Evolutionary conservation across 1,140 invertebrate genomes (phyloP).

Genomic region (Caenorhabditis tropicalis): DNA sequence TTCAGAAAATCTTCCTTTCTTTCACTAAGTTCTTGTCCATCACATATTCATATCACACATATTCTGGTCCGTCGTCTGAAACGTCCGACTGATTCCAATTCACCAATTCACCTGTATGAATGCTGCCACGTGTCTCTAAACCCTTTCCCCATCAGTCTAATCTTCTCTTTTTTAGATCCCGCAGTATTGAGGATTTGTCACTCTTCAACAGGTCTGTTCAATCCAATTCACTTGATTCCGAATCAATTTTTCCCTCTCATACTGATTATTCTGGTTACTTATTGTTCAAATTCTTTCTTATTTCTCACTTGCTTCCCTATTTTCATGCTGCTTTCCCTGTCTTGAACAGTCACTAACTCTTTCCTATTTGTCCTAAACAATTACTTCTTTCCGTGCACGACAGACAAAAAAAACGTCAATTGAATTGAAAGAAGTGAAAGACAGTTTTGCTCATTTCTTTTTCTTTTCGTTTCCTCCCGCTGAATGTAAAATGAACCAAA

Average conservation of each 20-base stretch:
- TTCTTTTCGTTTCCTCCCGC: background rate
- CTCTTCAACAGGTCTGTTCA: conserved; percentile 70
- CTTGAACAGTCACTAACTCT: background rate
- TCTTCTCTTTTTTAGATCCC: conserved; percentile 64
- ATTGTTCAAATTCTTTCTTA: background rate
- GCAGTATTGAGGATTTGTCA: conserved; percentile 71
- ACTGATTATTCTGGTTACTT: background rate
- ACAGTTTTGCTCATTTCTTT: background rate
- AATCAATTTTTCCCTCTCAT: background rate
- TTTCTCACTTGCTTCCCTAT: background rate
- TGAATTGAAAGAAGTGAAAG: background rate
- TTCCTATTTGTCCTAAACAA: background rate
- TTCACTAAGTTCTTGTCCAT: conserved; percentile 13
- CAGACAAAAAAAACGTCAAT: background rate
- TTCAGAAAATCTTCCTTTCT: background rate
- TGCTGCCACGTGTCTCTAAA: conserved; percentile 16
- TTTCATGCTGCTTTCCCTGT: conserved; percentile 11
- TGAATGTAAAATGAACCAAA: background rate
- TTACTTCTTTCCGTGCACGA: background rate
- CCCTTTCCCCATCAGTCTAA: background rate
- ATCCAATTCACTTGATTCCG: background rate
- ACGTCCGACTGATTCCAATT: conserved; percentile 13
- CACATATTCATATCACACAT: background rate
- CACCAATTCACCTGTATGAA: conserved; percentile 19
- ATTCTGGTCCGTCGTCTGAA: background rate